Conservation (phyloP, 2,797 vertebrate species). For the Xiphorhynchus erythropygius region DNA sequence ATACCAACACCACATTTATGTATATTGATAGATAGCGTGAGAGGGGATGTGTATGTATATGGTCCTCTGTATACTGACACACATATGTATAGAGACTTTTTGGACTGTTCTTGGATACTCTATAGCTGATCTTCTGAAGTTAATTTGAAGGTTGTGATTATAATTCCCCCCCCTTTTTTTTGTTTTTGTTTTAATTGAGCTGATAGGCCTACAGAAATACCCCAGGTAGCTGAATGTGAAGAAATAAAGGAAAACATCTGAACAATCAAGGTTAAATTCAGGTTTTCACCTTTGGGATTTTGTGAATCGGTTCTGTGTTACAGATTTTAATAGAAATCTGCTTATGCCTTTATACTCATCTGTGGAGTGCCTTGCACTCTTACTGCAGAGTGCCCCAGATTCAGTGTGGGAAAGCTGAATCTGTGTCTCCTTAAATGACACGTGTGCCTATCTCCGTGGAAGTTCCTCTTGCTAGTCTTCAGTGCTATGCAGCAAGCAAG, state of each 20-base stretch:
- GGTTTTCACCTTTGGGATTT: background rate
- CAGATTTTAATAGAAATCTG: background rate
- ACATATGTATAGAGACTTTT: accelerated
- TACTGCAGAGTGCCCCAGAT: background rate
- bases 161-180: accelerated
- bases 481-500: background rate
- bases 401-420: background rate
- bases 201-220: background rate
- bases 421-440: background rate
- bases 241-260: background rate
- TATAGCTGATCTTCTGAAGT: background rate
- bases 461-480: background rate
- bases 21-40: no score
- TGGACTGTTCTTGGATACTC: background rate
- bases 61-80: accelerated
- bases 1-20: background rate
- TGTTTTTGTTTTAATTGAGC: background rate
- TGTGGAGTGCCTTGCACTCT: background rate
- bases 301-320: background rate
- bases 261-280: background rate
- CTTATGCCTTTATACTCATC: background rate
- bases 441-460: background rate
- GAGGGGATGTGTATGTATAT: accelerated
- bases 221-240: background rate
- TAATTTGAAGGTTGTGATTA: background rate